These are phyloP conservation scores for Rhea pennata DNA, from an alignment of 2,113 vertebrate species.

Conservation along the genomic window DNA sequence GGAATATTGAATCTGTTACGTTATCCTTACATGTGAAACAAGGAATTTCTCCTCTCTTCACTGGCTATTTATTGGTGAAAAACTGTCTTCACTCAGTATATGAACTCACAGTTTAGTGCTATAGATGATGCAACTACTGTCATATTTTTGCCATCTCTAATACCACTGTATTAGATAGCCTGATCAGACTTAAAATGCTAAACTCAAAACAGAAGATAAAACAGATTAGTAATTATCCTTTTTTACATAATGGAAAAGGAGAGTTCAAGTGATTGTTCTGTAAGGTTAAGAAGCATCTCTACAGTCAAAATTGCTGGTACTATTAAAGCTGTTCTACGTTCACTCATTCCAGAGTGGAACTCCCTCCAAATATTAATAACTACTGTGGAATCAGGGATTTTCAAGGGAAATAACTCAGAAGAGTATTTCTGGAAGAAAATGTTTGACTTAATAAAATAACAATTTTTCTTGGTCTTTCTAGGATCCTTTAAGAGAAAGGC, in stretches of 20 bases:
- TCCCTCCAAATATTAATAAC: neutral
- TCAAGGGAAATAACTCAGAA: neutral
- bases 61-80: neutral
- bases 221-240: neutral
- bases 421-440: neutral
- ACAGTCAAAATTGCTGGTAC: neutral
- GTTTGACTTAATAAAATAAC: neutral
- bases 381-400: neutral
- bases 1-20: neutral
- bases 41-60: neutral
- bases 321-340: neutral
- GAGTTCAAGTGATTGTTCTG: neutral
- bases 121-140: neutral
- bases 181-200: neutral
- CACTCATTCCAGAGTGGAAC: neutral
- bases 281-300: neutral
- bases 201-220: neutral
- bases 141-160: neutral
- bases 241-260: neutral
- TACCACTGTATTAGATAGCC: neutral
- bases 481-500: constrained; percentile 86
- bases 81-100: neutral
- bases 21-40: neutral
- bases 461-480: constrained; percentile 36
- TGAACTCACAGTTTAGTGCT: neutral